Conservation (phyloP, 1,140 invertebrate genomes). For the Euwallacea fornicatus region DNA sequence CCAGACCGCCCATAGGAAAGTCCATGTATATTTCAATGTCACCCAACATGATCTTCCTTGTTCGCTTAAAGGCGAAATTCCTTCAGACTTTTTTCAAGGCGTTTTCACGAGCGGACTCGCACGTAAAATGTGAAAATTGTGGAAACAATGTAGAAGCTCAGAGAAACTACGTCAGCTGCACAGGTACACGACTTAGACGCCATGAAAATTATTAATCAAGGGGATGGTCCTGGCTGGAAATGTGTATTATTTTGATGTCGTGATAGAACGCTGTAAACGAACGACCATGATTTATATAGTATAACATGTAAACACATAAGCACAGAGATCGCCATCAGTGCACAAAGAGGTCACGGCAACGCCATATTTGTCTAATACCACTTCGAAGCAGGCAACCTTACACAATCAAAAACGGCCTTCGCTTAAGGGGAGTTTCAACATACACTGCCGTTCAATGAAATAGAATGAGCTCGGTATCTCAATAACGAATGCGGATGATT, state of each 20-base stretch:
- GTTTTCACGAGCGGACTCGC: too few relatives aligned
- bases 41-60: too few relatives aligned
- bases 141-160: too few relatives aligned
- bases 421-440: constrained; percentile 28
- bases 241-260: not conserved
- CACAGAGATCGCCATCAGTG: constrained; percentile 33
- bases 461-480: not conserved
- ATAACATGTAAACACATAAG: constrained; percentile 24
- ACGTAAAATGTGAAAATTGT: too few relatives aligned
- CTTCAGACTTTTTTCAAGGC: too few relatives aligned
- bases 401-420: constrained; percentile 19
- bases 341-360: constrained; percentile 34
- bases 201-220: not conserved
- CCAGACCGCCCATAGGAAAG: too few relatives aligned
- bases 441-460: not conserved
- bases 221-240: not conserved
- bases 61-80: too few relatives aligned
- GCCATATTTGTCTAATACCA: constrained; percentile 36
- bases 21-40: too few relatives aligned
- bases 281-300: constrained; percentile 24
- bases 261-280: constrained; percentile 14
- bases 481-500: too few relatives aligned
- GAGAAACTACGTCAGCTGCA: too few relatives aligned
- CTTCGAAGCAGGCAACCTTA: constrained; percentile 27
- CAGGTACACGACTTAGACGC: too few relatives aligned